Evolutionary conservation across 2,113 vertebrate species (phyloP).

Genomic region (Microtus ochrogaster): DNA sequence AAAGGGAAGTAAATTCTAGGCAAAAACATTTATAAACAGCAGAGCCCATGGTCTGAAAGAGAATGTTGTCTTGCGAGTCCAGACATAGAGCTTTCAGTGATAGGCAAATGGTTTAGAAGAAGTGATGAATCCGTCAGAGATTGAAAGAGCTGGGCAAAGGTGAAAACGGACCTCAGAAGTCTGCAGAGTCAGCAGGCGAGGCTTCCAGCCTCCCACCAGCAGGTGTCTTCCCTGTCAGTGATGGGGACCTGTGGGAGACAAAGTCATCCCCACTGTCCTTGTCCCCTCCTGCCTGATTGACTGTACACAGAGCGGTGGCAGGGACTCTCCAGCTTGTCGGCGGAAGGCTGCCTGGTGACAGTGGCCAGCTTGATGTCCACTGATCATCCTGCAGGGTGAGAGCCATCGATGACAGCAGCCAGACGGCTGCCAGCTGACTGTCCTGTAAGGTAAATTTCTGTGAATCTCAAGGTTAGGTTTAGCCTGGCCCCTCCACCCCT

Average conservation of each 20-base stretch:
- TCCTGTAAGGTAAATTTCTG: neutral
- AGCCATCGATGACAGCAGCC: neutral
- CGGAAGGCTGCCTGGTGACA: neutral
- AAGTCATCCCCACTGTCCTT: neutral
- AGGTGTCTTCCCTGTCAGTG: neutral
- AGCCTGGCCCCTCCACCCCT: neutral
- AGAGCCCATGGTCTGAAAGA: neutral
- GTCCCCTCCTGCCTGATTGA: neutral
- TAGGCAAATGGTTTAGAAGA: neutral
- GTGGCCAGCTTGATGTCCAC: neutral
- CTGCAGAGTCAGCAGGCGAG: neutral
- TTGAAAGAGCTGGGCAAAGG: neutral
- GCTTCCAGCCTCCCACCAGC: neutral
- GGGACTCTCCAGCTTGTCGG: neutral
- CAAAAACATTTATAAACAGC: neutral
- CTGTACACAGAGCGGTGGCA: neutral
- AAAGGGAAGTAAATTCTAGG: neutral
- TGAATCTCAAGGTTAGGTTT: neutral
- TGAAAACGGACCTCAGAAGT: neutral
- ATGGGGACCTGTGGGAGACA: neutral
- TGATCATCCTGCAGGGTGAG: neutral
- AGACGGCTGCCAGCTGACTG: neutral
- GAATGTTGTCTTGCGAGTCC: neutral
- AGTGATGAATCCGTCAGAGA: neutral
- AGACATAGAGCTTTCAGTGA: neutral